Base-by-base conservation (phyloP, 2,797 vertebrate genomes). In the Pseudopleuronectes americanus region DNA sequence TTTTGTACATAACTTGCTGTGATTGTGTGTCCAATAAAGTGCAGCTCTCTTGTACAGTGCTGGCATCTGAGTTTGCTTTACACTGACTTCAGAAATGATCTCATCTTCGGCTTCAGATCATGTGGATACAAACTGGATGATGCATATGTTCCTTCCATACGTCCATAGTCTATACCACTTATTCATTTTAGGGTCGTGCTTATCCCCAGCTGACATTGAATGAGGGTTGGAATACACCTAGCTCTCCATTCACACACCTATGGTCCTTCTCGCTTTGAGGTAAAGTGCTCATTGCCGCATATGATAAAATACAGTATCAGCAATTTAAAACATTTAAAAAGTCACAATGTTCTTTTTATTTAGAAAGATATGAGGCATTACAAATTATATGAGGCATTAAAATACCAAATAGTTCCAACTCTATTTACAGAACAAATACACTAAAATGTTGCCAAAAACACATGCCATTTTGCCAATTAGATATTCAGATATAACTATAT, bases 1-100 rank as follows among this genome's bases (percentile, higher is more conserved):
- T 94, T 95, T 95, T 95, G 94, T 95, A 95, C 92, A 95, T 95
- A 95, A 81, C 66, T 94, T 94, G 93, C 93, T 93, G 94, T 95
- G 93, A 89, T 95, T 93, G 92, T 95, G 94, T 94, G 94, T 95
- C 92, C 70, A 93, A 92, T 95, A 95, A 94, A 95, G 93, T 94
- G 90, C 93, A 94, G 94, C 94, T 95, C 94, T 95, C 94, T 95
- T 95, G 91, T 93, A 92, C 74, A 77, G 67, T 68, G 28, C 54
- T 17, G 49, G 26, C 9, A 81, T 68, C 75, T 69, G 85, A 70
- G 78, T 43, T 64, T 77, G 55, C 54, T 88, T 84, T 17, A 41
- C 71, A 21, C 45, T 23, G 12, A 22, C 31, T 16, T 51, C 45
- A 5, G 21, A 1, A 57, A 59, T 19, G 3, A 1, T 51, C 16